Evolutionary conservation across 2,888 invertebrate species (phyloP).

Genomic region (Oscheius sp.): DNA sequence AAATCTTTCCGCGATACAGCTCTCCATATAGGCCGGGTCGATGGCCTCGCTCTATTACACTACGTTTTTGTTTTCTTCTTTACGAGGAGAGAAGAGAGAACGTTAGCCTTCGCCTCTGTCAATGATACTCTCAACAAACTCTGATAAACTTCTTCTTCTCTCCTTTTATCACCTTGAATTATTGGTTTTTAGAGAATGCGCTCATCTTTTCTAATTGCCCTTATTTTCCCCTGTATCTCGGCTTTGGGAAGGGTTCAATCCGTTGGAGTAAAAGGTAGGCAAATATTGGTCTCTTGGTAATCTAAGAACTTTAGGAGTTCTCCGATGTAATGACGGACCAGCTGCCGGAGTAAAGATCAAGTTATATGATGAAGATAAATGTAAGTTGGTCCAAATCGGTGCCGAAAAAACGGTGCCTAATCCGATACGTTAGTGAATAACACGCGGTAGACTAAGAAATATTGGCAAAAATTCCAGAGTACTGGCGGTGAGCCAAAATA

Average conservation of each 20-base stretch:
- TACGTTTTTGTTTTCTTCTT: slow-evolving; percentile 28
- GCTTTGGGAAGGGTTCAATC: slow-evolving; percentile 53
- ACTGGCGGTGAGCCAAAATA: too few species aligned
- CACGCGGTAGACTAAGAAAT: too few species aligned
- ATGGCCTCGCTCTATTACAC: slow-evolving; percentile 23
- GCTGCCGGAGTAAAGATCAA: slow-evolving; percentile 50
- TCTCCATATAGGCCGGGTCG: slow-evolving; percentile 13
- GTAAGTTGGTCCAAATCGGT: slow-evolving; percentile 27
- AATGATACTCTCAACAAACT: not conserved
- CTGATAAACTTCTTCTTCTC: not conserved
- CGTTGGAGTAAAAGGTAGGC: slow-evolving; percentile 48
- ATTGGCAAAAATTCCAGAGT: too few species aligned
- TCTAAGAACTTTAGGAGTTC: slow-evolving; percentile 26
- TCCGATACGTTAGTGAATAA: too few species aligned
- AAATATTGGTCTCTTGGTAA: too few species aligned
- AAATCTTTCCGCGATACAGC: not conserved
- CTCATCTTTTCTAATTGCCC: not conserved
- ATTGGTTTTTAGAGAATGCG: slow-evolving; percentile 10
- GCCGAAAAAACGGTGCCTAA: too few species aligned
- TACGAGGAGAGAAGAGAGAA: too few species aligned
- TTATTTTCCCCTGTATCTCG: not conserved
- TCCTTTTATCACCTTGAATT: not conserved
- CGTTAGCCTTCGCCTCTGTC: not conserved
- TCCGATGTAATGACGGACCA: slow-evolving; percentile 53
- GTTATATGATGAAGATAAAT: slow-evolving; percentile 39